phyloP scores from a whole-genome alignment of 2,888 invertebrate genomes.

The Diarsia rubi region DNA sequence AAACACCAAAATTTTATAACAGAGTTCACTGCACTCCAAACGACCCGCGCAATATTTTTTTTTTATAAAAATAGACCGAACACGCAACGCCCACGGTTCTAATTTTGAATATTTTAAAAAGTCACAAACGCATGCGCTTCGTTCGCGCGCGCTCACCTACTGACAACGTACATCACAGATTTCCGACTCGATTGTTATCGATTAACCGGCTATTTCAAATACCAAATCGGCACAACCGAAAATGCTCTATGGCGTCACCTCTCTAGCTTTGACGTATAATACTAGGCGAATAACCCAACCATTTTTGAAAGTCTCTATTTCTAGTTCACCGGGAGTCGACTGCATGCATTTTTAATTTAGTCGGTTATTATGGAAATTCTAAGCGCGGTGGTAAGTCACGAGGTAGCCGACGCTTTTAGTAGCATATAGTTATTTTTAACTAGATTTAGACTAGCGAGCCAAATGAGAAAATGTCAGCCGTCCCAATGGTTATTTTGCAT shows the following conservation, averaged over 20 bases:
- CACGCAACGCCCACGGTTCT: slow-evolving; percentile 75
- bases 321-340: neutral
- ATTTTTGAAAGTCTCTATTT: slow-evolving; percentile 32
- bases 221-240: slow-evolving; percentile 38
- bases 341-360: slow-evolving; percentile 45
- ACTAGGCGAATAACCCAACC: slow-evolving; percentile 33
- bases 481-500: slow-evolving; percentile 66
- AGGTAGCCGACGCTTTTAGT: slow-evolving; percentile 59
- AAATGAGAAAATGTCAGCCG: slow-evolving; percentile 69
- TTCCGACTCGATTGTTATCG: slow-evolving; percentile 69
- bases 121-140: slow-evolving; percentile 77
- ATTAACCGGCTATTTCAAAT: slow-evolving; percentile 73
- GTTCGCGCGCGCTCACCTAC: slow-evolving; percentile 80
- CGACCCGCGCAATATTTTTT: slow-evolving; percentile 68
- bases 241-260: slow-evolving; percentile 18
- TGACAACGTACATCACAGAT: slow-evolving; percentile 74
- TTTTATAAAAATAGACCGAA: slow-evolving; percentile 79
- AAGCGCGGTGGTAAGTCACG: slow-evolving; percentile 68
- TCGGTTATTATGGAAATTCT: slow-evolving; percentile 66
- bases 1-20: slow-evolving; percentile 68
- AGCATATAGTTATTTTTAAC: slow-evolving; percentile 69
- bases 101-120: slow-evolving; percentile 73
- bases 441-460: slow-evolving; percentile 67
- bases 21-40: slow-evolving; percentile 86
- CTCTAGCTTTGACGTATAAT: slow-evolving; percentile 43